Evolutionary conservation across 2,797 vertebrate species (phyloP).

Genomic region (Tragelaphus eurycerus): DNA sequence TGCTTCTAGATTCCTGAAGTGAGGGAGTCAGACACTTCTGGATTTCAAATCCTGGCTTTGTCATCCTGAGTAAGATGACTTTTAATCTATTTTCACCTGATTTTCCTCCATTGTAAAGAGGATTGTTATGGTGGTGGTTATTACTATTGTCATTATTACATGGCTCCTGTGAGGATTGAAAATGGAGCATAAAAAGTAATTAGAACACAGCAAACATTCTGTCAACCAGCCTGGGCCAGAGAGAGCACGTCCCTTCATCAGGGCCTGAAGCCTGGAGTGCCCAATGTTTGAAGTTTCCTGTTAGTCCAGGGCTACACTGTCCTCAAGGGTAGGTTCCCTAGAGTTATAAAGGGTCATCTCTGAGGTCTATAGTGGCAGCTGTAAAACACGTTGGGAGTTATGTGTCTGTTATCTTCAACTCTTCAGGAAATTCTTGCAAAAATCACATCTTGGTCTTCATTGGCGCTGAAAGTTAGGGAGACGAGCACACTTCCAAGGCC

Average conservation of each 20-base stretch:
- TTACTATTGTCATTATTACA: neutral
- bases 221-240: neutral
- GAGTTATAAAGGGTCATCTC: neutral
- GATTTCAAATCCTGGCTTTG: neutral
- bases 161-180: neutral
- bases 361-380: neutral
- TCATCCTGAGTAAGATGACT: neutral
- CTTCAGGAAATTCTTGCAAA: neutral
- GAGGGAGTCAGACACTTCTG: neutral
- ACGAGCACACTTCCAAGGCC: neutral
- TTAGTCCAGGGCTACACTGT: neutral
- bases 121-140: neutral
- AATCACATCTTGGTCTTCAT: neutral
- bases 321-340: neutral
- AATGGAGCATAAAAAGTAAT: neutral
- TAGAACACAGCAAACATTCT: neutral
- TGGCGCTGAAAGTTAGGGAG: neutral
- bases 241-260: neutral
- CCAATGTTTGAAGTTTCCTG: neutral
- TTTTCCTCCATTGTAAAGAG: neutral
- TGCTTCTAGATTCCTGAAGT: neutral
- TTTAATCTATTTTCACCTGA: neutral
- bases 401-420: neutral
- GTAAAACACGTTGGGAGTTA: neutral
- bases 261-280: neutral